Conservation (phyloP, 2,113 vertebrate genomes). For the Hypanus sabinus region DNA sequence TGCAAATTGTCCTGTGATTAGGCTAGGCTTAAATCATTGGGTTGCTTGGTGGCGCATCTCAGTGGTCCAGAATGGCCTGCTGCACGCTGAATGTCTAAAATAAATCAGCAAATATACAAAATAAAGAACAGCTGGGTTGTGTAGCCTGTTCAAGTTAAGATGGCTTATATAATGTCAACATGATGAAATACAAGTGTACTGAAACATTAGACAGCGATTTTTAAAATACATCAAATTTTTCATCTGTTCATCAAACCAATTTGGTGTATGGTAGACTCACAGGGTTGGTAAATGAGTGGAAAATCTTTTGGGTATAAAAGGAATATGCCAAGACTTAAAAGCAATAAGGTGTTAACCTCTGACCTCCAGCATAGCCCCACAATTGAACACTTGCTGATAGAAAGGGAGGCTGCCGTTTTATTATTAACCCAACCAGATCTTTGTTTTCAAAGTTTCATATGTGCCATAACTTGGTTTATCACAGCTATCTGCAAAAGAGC, state of each 20-base stretch:
- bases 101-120: no score
- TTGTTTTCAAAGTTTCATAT: background rate
- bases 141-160: background rate
- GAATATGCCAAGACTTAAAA: background rate
- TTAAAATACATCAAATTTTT: background rate
- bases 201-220: background rate
- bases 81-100: no score
- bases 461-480: background rate
- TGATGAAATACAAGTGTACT: background rate
- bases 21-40: no score
- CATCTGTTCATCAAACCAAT: background rate
- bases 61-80: no score
- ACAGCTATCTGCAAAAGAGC: background rate
- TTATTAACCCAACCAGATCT: background rate
- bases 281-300: background rate
- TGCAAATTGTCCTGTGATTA: no score
- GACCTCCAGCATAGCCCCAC: background rate
- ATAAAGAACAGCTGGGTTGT: background rate
- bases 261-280: background rate
- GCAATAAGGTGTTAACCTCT: background rate
- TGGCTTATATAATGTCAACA: background rate
- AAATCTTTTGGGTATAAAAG: background rate
- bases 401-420: background rate
- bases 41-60: no score
- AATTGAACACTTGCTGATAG: background rate